These are phyloP conservation scores for Zosterops lateralis DNA, from an alignment of 2,113 vertebrate species.

Conservation along the genomic window DNA sequence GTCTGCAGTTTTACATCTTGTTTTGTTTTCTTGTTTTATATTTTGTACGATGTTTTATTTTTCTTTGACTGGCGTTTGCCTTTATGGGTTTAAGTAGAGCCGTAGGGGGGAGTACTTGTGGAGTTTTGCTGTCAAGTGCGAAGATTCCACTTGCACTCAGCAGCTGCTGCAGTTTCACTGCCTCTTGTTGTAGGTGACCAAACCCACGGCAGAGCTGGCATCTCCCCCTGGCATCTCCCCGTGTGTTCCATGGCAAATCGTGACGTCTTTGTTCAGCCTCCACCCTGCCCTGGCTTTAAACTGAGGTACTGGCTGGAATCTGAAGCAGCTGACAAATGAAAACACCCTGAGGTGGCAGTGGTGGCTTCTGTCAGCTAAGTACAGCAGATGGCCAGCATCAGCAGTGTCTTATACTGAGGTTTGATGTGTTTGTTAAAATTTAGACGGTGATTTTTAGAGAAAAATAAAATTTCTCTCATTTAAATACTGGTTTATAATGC, in stretches of 20 bases:
- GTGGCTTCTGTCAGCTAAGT: neutral
- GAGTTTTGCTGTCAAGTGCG: neutral
- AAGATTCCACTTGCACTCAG: neutral
- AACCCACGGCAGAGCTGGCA: neutral
- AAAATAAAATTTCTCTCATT: neutral
- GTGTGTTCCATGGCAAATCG: neutral
- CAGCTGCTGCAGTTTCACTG: neutral
- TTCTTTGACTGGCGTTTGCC: neutral
- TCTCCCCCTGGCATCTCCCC: neutral
- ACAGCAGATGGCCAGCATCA: neutral
- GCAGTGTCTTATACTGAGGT: neutral
- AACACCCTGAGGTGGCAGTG: accelerated
- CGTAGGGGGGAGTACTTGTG: neutral
- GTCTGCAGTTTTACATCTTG: neutral
- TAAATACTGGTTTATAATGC: neutral
- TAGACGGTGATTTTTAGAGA: neutral
- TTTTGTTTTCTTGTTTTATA: neutral
- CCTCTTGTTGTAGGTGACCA: neutral
- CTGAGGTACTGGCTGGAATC: neutral
- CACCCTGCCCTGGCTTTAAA: accelerated
- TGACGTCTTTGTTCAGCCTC: neutral
- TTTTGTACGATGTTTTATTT: neutral
- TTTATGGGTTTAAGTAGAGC: neutral
- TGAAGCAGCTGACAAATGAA: neutral
- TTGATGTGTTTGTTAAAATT: neutral